Evolutionary conservation across 2,888 invertebrate species (phyloP), one percentile per base, ranked within the genome.

Genomic region (Cephus sareptanus): DNA sequence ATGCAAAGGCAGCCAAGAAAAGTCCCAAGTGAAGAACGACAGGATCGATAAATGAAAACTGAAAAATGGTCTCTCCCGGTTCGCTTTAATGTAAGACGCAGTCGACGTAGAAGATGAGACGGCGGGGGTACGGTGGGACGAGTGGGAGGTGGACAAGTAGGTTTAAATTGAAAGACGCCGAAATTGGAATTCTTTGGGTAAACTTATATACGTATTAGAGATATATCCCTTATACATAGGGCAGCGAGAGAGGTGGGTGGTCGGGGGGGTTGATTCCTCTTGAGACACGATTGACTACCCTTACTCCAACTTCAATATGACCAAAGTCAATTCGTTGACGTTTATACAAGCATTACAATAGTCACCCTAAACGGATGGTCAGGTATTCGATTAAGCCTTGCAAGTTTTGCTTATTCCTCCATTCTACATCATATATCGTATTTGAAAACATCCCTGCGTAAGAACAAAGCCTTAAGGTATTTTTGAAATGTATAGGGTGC

Each of bases 141-240:
- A n/a, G 82, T 77, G 79, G 79, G 81, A 82, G 80, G 82, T 86
- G 88, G 87, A 89, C 88, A 88, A 88, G 89, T 87, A 88, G 87
- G 83, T 85, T 88, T 85, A 89, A 89, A 89, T 89, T 88, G 89
- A 86, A 87, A 87, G 89, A 87, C 86, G 81, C 84, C 85, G 85
- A 88, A 89, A 89, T 89, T 89, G 89, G 86, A 89, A 89, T 89
- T 89, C 88, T 88, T 87, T 85, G 85, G 86, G 84, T 85, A 87
- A 88, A 89, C 83, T 89, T 87, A 56, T 56, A 23, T 56, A 56
- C 23, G 56, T 9, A 23, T 56, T 56, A 56, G 0, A 56, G 56
- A 23, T 56, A 56, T 56, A 56, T 23, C 56, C 56, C 56, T 23
- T 56, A 3, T 23, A 56, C 23, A 56, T 56, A 23, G 23, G 56